These are phyloP conservation scores for Diglossa cyanea DNA, from an alignment of 2,797 vertebrate genomes.

Conservation along the genomic window DNA sequence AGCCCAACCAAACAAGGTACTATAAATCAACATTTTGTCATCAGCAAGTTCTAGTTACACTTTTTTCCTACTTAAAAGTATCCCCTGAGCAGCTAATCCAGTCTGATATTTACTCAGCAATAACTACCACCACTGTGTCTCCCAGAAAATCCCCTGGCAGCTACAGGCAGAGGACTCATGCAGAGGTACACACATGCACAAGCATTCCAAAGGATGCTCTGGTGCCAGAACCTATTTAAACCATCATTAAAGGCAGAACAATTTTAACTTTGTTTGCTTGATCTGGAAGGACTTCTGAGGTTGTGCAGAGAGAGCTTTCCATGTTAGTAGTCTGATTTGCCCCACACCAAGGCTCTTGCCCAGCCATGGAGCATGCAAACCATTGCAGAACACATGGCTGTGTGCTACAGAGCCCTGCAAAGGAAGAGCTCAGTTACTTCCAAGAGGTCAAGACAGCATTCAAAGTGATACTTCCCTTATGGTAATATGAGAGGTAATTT, in stretches of 20 bases:
- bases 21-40: fast-evolving
- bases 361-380: background rate
- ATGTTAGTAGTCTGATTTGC: background rate
- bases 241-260: background rate
- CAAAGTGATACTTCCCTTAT: background rate
- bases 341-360: background rate
- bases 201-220: background rate
- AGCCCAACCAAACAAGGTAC: background rate
- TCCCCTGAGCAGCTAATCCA: background rate
- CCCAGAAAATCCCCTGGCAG: background rate
- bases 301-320: background rate
- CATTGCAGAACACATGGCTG: background rate
- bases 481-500: background rate
- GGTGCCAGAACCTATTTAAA: background rate
- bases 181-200: background rate
- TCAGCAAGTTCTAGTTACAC: background rate
- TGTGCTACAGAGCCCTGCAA: background rate
- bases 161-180: background rate
- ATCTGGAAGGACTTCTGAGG: background rate
- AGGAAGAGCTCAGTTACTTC: background rate
- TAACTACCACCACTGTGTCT: background rate
- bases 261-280: background rate
- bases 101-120: background rate
- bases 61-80: background rate
- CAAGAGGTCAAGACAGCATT: background rate